Base-by-base conservation (phyloP, 1,140 invertebrate genomes). In the Potamilus streckersoni region DNA sequence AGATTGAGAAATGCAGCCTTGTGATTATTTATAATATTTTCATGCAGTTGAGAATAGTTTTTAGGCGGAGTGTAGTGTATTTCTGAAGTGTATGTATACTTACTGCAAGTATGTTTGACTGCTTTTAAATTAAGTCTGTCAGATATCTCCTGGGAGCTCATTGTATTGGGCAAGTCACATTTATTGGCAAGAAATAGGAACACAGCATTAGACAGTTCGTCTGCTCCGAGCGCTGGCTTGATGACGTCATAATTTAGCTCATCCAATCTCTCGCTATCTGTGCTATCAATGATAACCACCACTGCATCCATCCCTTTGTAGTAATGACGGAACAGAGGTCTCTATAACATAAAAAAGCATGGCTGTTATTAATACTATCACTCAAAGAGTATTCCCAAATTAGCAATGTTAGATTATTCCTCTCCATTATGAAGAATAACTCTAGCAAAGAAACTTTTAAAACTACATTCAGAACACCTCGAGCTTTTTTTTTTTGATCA, bases 121-220 rank as follows among this genome's bases (percentile, higher is more conserved):
- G 80, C 78, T 67, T 98, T 96, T 85, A 99, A 93, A 67, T 96
- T 96, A 87, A 99, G 92, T 93, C 97, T 98, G 89, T 98, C 96
- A 68, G 96, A 97, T 79, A 99, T 95, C 92, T 99, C 98, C 70
- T 97, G 96, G 80, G 96, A 95, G 88, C 95, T 96, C 97, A 99
- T 98, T 80, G 97, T 97, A 90, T 99, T 97, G 83, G 97, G 96
- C 89, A 99, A 92, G 93, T 99, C 97, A 92, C 87, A 97, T 94
- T 99, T 99, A 92, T 99, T 99, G 86, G 97, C 97, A 91, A 99
- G 98, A 90, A 99, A 96, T 83, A 99, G 92, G 84, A 99, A 93
- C 80, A 98, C 95, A 78, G 97, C 96, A 93, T 98, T 96, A 91
- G 96, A 93, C 78, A 99, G 93, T 91, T 99, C 97, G 89, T 99